These are phyloP conservation scores for Pyralis farinalis DNA, from an alignment of 2,888 invertebrate genomes.

Conservation along the genomic window DNA sequence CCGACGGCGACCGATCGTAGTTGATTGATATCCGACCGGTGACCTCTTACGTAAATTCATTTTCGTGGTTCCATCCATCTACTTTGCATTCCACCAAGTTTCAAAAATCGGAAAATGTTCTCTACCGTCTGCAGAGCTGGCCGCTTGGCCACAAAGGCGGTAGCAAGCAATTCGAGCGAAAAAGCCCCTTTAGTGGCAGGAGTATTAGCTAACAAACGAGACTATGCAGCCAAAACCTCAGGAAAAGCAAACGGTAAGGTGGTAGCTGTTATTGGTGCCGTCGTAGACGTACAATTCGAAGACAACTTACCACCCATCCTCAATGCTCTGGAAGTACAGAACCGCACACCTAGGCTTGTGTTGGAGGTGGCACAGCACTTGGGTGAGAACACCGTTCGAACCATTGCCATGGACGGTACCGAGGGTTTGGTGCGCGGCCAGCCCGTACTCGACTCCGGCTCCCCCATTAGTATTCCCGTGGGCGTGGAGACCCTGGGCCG, in stretches of 20 bases:
- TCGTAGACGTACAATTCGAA: conserved; percentile 98
- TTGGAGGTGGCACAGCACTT: conserved; percentile 96
- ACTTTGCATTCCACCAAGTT: conserved; percentile 42
- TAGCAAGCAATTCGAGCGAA: conserved; percentile 71
- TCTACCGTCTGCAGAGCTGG: conserved; percentile 76
- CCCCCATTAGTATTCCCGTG: conserved; percentile 95
- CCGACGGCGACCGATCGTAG: no score
- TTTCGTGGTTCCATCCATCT: conserved; percentile 20
- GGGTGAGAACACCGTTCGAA: conserved; percentile 94
- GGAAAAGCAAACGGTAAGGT: conserved; percentile 18
- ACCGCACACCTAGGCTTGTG: conserved; percentile 89
- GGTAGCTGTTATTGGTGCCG: conserved; percentile 80
- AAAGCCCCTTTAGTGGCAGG: conserved; percentile 73
- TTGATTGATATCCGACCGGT: no score
- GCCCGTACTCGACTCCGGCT: conserved; percentile 90
- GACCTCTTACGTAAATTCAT: conserved; percentile 52
- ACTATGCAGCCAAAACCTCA: conserved; percentile 23
- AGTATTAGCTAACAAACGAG: conserved; percentile 63
- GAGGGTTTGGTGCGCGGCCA: conserved; percentile 95
- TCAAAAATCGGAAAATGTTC: conserved; percentile 62
- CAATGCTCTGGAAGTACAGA: conserved; percentile 96
- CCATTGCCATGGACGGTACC: conserved; percentile 97
- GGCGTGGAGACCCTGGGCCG: conserved; percentile 94
- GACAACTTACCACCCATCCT: conserved; percentile 95
- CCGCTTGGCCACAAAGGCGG: conserved; percentile 72